A percentile compares a stretch with the other conserved stretches of the same genome.
These are phyloP conservation scores for Rhagophthalmus giganteus DNA, from an alignment of 2,888 invertebrate species.

Conservation along the genomic window DNA sequence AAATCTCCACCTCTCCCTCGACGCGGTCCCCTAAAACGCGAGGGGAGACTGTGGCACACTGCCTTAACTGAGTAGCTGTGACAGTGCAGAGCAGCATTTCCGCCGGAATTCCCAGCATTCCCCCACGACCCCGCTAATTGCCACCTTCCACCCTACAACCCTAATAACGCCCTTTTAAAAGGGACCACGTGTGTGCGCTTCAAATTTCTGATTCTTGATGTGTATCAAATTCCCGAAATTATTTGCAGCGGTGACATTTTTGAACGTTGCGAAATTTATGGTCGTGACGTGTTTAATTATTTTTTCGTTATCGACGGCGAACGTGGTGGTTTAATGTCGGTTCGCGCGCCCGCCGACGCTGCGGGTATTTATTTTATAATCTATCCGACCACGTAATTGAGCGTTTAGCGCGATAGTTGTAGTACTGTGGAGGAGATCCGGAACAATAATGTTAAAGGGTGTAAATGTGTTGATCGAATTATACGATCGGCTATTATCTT, in stretches of 20 bases:
- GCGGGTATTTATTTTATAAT: too few relatives aligned
- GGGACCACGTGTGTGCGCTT: constrained; percentile 37
- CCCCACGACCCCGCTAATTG: constrained; percentile 53
- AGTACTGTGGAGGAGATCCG: too few relatives aligned
- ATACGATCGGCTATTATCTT: too few relatives aligned
- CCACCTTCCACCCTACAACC: constrained; percentile 53
- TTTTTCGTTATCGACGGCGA: constrained; percentile 35
- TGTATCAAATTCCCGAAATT: constrained; percentile 33
- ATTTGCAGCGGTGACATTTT: constrained; percentile 27
- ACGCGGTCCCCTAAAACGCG: constrained; percentile 51
- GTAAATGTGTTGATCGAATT: too few relatives aligned
- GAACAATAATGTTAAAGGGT: too few relatives aligned
- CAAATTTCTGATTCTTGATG: constrained; percentile 43
- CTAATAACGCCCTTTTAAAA: constrained; percentile 35
- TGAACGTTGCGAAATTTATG: constrained; percentile 32
- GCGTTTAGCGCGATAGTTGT: too few relatives aligned
- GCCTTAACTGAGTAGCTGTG: constrained; percentile 57
- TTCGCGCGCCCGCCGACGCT: too few relatives aligned
- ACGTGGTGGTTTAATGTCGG: too few relatives aligned
- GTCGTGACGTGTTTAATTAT: constrained; percentile 37
- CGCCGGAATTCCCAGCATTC: constrained; percentile 53
- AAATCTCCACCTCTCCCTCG: constrained; percentile 16
- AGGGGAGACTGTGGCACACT: constrained; percentile 59
- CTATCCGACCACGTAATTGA: too few relatives aligned
- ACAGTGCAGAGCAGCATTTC: constrained; percentile 50